Evolutionary conservation across 30 jellyfish, hydroid and myxozoan species (phyloP), one percentile per base, ranked within the genome.

Genomic region (Turritopsis rubra): DNA sequence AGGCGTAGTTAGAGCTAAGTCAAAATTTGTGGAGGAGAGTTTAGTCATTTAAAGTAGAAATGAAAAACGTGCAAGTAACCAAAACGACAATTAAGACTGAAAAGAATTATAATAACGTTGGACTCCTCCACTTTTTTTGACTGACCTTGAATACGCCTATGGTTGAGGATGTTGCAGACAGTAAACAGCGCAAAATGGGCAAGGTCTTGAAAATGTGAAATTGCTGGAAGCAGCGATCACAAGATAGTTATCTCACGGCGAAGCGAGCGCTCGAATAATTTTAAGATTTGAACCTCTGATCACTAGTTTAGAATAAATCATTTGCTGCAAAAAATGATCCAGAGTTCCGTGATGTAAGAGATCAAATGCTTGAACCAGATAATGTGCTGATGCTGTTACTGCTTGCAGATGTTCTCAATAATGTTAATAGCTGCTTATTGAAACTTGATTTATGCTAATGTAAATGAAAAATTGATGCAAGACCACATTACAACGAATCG

Each of bases 241-340:
- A 28, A 5, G 82, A 1, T 74, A 73, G 82, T n/a, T 74, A 8
- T 79, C 85, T 7, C 85, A 79, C 53, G 85, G 85, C 7, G 80
- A 28, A 29, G 79, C 84, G 7, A 22, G 72, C 24, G 85, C 60
- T 7, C 41, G 80, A 3, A 21, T 79, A 24, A 52, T 79, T n/a
- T 79, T 84, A 79, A 79, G 85, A 24, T 79, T 79, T 22, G 82
- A 74, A 18, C 82, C 82, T 20, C 83, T 75, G 16, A 75, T 26
- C n/a, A 75, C 83, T 8, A 75, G 83, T 21, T 21, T 75, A 16
- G 66, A 75, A 0, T 82, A 41, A 79, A 25, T 29, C 3, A 28
- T 79, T 29, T 18, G 60, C 7, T 9, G 60, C n/a, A 77, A 79
- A 79, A 53, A 22, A 79, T 53, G 85, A 79, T 52, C 72, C 85